phyloP scores from a whole-genome alignment of 2,113 vertebrate genomes.

The Gambusia affinis region DNA sequence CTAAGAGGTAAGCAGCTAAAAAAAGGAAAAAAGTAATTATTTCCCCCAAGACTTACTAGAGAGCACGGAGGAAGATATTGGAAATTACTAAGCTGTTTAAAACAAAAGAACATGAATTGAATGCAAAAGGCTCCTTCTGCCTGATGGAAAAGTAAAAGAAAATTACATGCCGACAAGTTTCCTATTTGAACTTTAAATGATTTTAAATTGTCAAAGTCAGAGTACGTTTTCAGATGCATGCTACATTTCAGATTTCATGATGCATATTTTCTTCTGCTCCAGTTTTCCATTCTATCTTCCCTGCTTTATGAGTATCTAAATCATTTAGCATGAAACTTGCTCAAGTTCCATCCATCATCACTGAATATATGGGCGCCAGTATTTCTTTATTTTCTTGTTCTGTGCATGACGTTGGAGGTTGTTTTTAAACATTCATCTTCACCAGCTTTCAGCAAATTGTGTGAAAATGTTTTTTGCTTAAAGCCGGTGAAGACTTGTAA shows the following conservation, averaged over 20 bases:
- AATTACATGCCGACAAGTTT: neutral
- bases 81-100: neutral
- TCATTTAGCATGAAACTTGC: constrained; percentile 12
- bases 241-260: neutral
- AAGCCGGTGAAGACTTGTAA: too few relatives aligned
- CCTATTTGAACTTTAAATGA: neutral
- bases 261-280: neutral
- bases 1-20: neutral
- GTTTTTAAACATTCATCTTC: neutral
- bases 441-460: too few relatives aligned
- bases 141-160: neutral
- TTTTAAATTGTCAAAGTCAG: neutral
- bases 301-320: neutral
- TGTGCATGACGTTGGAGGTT: neutral
- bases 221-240: neutral
- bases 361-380: neutral
- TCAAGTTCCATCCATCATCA: neutral
- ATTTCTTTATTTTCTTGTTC: neutral
- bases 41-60: neutral
- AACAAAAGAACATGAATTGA: neutral
- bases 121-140: neutral
- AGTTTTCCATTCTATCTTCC: neutral
- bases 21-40: neutral
- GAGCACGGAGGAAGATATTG: neutral
- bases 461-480: too few relatives aligned